A percentile compares a stretch with the other conserved stretches of the same genome.
phyloP scores from a whole-genome alignment of 2,888 invertebrate genomes.

The Pedicia rivosa region DNA sequence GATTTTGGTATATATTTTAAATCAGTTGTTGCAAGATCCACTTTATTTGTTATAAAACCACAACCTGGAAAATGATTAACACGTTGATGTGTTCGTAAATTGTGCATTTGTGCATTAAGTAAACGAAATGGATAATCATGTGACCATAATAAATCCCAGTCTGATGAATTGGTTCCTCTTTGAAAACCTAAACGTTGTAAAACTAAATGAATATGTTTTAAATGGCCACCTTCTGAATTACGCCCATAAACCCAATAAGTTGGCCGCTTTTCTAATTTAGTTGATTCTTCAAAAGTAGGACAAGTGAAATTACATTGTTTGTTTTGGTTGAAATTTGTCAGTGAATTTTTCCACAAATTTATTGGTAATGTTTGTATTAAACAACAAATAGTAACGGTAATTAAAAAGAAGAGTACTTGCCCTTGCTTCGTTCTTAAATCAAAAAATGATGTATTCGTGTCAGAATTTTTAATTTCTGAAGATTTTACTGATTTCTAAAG shows the following conservation, averaged over 20 bases:
- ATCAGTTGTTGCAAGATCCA: conserved; percentile 66
- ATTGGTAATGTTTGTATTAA: conserved; percentile 10
- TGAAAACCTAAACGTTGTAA: conserved; percentile 60
- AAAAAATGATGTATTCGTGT: conserved; percentile 8
- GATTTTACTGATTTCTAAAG: not conserved
- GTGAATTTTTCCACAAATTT: not conserved
- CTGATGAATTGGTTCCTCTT: conserved; percentile 34
- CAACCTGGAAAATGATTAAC: conserved; percentile 93
- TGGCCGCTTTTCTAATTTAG: conserved; percentile 14
- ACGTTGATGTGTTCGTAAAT: conserved; percentile 53
- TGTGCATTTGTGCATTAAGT: conserved; percentile 31
- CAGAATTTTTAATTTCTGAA: not conserved
- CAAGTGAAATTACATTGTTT: not conserved
- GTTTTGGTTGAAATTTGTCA: too few species aligned
- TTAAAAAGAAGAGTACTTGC: conserved; percentile 9
- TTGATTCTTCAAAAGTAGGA: not conserved
- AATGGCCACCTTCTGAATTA: conserved; percentile 35
- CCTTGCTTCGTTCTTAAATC: conserved; percentile 11
- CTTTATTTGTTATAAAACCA: conserved; percentile 86
- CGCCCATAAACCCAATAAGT: conserved; percentile 44
- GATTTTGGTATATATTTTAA: conserved; percentile 71
- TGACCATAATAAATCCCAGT: conserved; percentile 87
- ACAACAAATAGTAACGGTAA: conserved; percentile 6
- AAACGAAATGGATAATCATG: conserved; percentile 75
- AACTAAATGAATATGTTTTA: conserved; percentile 61